Evolutionary conservation across 1,140 invertebrate species (phyloP), one percentile per base, ranked within the genome.

Genomic region (Akabosia matsudoensis): DNA sequence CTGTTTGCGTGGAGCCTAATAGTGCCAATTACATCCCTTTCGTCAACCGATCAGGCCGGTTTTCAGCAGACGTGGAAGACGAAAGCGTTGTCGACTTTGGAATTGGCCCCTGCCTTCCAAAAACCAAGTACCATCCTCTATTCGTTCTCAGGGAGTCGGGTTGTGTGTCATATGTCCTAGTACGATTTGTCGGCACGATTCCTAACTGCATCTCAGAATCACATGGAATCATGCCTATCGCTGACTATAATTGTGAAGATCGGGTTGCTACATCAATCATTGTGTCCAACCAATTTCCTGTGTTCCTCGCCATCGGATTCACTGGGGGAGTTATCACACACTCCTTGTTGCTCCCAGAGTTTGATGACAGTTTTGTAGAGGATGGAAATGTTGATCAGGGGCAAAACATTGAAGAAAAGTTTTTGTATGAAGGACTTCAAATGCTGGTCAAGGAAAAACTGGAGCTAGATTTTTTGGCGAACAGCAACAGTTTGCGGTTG

Each of bases 371-470:
- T 30, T 30, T 67, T n/a, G 31, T 10, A 14, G 28, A 31, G 26
- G 13, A 31, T 31, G 61, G 61, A 4, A 67, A 67, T 3, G 22
- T 67, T 30, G 61, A 67, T 30, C 24, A 67, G 4, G 61, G 61
- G 10, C 61, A 67, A 22, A 67, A 67, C 61, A 67, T 67, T 28
- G 61, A 67, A n/a, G 61, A 67, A 67, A 28, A 67, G 61, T 67
- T 67, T 30, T 3, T 67, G 28, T 67, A 67, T 31, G 61, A 67
- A 14, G 30, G 26, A 67, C 61, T 67, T 30, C 7, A 67, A 10
- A 30, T 67, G 61, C 1, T 67, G 3, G 61, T 67, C 7, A 67
- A 67, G 28, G 61, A 67, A 67, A 28, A 30, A 28, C 30, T 67
- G 10, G 61, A 67, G 1, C 31, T 67, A 22, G 61, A 67, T n/a